Percentiles rank a stretch among this genome's conserved stretches.
Evolutionary conservation across 2,113 vertebrate genomes (phyloP).

Genomic region (Chloebia gouldiae): DNA sequence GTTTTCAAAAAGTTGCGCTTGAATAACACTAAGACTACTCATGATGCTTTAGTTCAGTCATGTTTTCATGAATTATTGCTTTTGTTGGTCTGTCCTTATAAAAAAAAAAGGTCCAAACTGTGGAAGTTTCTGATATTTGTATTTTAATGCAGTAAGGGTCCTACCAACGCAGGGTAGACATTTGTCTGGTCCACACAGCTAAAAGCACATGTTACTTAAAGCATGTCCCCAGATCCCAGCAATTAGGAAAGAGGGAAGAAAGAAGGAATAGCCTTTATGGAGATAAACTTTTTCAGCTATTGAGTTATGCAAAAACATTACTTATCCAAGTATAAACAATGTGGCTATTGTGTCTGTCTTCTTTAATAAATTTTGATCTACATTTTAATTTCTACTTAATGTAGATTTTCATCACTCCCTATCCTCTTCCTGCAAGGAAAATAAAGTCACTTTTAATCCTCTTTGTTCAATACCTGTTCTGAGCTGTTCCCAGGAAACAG

Average conservation of each 20-base stretch:
- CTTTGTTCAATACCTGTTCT: neutral
- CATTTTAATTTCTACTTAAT: neutral
- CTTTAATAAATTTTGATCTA: neutral
- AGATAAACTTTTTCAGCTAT: neutral
- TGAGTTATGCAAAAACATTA: neutral
- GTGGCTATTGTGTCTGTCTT: neutral
- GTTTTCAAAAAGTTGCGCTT: neutral
- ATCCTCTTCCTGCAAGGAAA: neutral
- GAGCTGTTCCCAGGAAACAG: neutral
- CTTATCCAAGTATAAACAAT: neutral
- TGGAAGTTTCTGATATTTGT: neutral
- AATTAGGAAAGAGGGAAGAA: neutral
- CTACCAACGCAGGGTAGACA: neutral
- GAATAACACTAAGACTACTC: neutral
- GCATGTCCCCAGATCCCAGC: accelerated
- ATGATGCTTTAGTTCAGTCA: neutral
- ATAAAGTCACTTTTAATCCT: neutral
- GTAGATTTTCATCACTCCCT: neutral
- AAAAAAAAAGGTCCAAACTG: neutral
- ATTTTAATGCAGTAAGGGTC: neutral
- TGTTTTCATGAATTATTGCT: neutral
- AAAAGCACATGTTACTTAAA: neutral
- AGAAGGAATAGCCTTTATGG: neutral
- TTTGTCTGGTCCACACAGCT: neutral
- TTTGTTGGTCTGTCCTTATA: neutral